Percentiles rank a stretch among this genome's conserved stretches.
These are phyloP conservation scores for Ceratoteleas bidentatus DNA, from an alignment of 1,140 invertebrate genomes.

Conservation along the genomic window DNA sequence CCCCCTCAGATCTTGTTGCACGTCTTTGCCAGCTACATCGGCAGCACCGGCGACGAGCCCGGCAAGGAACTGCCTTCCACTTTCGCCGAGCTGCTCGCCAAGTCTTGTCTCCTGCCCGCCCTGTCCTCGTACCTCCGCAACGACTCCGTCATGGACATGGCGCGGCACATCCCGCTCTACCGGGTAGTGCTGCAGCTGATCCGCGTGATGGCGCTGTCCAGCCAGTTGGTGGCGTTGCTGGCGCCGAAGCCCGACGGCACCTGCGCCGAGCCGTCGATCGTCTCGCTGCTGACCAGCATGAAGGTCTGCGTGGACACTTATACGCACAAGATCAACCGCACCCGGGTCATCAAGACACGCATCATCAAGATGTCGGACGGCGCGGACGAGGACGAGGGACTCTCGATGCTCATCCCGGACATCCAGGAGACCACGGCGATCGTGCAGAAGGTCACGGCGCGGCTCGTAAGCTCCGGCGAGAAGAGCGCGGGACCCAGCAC, in stretches of 20 bases:
- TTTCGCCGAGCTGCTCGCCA: constrained; percentile 88
- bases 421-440: constrained; percentile 90
- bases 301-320: constrained; percentile 95
- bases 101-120: constrained; percentile 92
- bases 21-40: constrained; percentile 93
- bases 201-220: constrained; percentile 88
- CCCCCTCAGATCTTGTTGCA: constrained; percentile 82
- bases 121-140: constrained; percentile 95
- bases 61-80: constrained; percentile 83
- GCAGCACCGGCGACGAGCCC: constrained; percentile 84
- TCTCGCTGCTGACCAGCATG: constrained; percentile 91
- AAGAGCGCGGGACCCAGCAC: constrained; percentile 75
- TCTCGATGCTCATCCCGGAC: constrained; percentile 93
- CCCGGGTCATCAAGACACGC: constrained; percentile 73
- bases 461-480: constrained; percentile 76
- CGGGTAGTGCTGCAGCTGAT: constrained; percentile 90
- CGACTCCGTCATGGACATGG: constrained; percentile 97
- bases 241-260: constrained; percentile 82
- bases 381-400: constrained; percentile 91
- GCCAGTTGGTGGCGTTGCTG: constrained; percentile 85
- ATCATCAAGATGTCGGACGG: constrained; percentile 83
- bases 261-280: constrained; percentile 82
- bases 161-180: constrained; percentile 95
- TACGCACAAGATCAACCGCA: constrained; percentile 81
- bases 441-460: constrained; percentile 86